A percentile compares a stretch with the other conserved stretches of the same genome.
These are phyloP conservation scores for Aphidius colemani DNA, from an alignment of 2,888 invertebrate species.

Conservation along the genomic window DNA sequence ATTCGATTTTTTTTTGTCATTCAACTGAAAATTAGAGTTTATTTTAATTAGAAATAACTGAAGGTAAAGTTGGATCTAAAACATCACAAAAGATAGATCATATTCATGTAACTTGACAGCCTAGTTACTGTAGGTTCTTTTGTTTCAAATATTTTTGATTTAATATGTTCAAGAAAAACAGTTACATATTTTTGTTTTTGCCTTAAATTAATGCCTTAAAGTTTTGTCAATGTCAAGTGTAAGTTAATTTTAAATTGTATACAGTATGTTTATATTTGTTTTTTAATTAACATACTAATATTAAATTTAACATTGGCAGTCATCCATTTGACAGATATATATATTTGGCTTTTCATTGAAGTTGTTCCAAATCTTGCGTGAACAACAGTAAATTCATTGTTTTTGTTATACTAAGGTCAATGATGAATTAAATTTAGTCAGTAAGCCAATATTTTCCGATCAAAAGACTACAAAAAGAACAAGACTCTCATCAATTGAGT, in stretches of 20 bases:
- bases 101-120: neutral
- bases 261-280: slow-evolving; percentile 11
- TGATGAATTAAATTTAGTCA: slow-evolving; percentile 42
- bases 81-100: neutral
- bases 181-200: neutral
- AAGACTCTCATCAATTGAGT: slow-evolving; percentile 2
- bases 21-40: too few relatives aligned
- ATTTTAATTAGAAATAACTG: neutral
- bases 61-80: neutral
- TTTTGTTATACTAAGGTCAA: slow-evolving; percentile 49
- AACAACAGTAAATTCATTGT: slow-evolving; percentile 33
- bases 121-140: neutral
- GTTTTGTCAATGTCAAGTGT: slow-evolving; percentile 23
- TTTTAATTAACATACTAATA: slow-evolving; percentile 44
- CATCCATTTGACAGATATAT: slow-evolving; percentile 6
- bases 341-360: slow-evolving; percentile 24
- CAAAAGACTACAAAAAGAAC: slow-evolving; percentile 8
- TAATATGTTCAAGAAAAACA: neutral
- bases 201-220: neutral
- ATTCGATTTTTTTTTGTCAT: too few relatives aligned
- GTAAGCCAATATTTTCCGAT: slow-evolving; percentile 45
- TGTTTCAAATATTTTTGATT: neutral
- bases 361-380: slow-evolving; percentile 48
- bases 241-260: neutral
- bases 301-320: slow-evolving; percentile 52